These are phyloP conservation scores for Psilopsiagon aymara DNA, from an alignment of 2,113 vertebrate genomes.

Conservation along the genomic window DNA sequence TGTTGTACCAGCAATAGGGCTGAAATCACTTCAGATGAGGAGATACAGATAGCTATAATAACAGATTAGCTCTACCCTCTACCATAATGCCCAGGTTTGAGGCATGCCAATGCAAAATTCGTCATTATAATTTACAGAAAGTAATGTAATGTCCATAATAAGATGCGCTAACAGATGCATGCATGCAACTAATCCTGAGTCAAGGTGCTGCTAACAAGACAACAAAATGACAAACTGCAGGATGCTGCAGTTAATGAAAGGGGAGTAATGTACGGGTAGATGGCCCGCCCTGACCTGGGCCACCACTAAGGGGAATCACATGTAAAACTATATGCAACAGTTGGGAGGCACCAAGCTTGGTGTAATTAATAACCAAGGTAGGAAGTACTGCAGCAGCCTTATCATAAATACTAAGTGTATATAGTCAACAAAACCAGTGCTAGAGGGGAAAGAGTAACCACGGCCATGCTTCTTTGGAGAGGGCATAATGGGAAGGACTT, in stretches of 20 bases:
- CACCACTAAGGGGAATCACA: neutral
- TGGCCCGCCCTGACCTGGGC: neutral
- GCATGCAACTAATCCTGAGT: too few species aligned
- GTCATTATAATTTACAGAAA: too few species aligned
- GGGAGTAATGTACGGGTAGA: rapidly evolving
- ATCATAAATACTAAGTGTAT: neutral
- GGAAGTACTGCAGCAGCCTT: neutral
- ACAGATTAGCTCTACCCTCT: too few species aligned
- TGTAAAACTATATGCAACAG: neutral
- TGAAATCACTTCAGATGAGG: too few species aligned
- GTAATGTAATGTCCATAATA: too few species aligned
- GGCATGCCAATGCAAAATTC: too few species aligned
- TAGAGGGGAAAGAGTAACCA: neutral
- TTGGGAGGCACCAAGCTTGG: neutral
- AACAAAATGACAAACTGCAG: too few species aligned
- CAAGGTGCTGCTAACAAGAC: too few species aligned
- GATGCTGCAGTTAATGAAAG: neutral
- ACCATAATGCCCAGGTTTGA: too few species aligned
- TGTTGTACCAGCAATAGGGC: too few species aligned
- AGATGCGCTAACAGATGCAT: too few species aligned
- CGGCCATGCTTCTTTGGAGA: neutral
- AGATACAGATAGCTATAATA: too few species aligned
- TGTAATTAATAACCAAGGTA: neutral
- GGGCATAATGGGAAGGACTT: neutral
- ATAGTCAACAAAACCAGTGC: neutral